Base-by-base conservation (phyloP, 1,140 invertebrate genomes). In the Brachionus sp. region DNA sequence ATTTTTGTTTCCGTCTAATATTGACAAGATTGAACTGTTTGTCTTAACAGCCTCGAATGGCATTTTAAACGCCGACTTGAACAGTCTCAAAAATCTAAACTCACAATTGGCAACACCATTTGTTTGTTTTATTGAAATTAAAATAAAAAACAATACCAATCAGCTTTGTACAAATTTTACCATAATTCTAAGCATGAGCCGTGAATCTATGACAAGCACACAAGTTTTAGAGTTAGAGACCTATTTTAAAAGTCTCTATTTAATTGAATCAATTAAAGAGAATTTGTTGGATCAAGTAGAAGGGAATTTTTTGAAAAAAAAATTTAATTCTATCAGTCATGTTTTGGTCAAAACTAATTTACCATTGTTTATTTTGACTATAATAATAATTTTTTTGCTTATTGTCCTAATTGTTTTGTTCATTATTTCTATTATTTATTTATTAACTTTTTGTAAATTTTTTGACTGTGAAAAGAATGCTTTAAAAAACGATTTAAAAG, bases 351-450 rank as follows among this genome's bases (percentile, higher is more conserved):
- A 44, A 2, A 25, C 37, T 19, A 42, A 75, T 46, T 50, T 75
- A 29, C 70, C 70, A 44, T 5, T 75, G 7, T 29, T 75, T 3
- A 75, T 75, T 19, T 9, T 75, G n/a, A 75, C 70, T 10, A 75
- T 75, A 29, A 25, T 75, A 75, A 46, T 75, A n/a, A 44, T 75
- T 46, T 44, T 75, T 29, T 75, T 75, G 25, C 23, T 75, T 4
- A 12, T 75, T 75, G 44, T 46, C 12, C 23, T 75, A 25, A 75
- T 46, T n/a, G 70, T 75, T 25, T 46, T 75, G 19, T 75, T 75
- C 9, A 75, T 75, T 25, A 46, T 75, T 35, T 75, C 70, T 19
- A 46, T 75, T 75, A 25, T 75, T 3, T 75, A 75, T 46, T 75
- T 44, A 19, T 25, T 75, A 25, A 46, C 70, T 46, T 75, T 75